Base-by-base conservation (phyloP, 2,888 invertebrate genomes). In the Nephrotoma guestfalica region DNA sequence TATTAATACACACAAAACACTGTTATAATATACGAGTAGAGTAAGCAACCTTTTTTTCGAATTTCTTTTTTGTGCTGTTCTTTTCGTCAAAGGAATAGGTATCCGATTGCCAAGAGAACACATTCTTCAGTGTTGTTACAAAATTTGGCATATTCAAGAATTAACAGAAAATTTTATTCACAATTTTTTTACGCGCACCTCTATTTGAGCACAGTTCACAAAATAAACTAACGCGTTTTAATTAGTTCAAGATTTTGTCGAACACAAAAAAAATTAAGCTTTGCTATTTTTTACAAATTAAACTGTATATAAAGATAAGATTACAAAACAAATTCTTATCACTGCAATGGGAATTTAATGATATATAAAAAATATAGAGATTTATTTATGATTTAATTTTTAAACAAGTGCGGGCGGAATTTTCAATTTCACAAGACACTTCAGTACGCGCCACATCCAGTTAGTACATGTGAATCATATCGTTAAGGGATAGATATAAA, bases 61-160 rank as follows among this genome's bases (percentile, higher is more conserved):
- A 42, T 41, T 84, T 84, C 41, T 84, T 84, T 41, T 84, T 42
- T n/a, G 41, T 84, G 41, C 41, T 84, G 6, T 84, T 84, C 42
- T 84, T 42, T 41, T 13, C 84, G 9, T 84, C 84, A 84, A 84
- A 84, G 42, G 41, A 41, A 15, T 84, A 84, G n/a, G 84, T 84
- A 84, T 84, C 84, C 84, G 84, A 84, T 84, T 84, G 71, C 71
- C 71, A 41, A n/a, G 41, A 84, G 15, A 84, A 84, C 41, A 84
- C 84, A 84, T 41, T 84, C 15, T 84, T 84, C 7, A 84, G 42
- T 41, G 41, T 84, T 84, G 41, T 41, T 41, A 84, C 84, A 84
- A 84, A 84, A 84, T 42, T 84, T n/a, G 41, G 41, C 84, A 84
- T 84, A 41, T 83, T 83, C 13, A 5, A 83, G 4, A 15, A 15